These are phyloP conservation scores for Xenentodon cancila DNA, from an alignment of 2,797 vertebrate genomes.

Conservation along the genomic window DNA sequence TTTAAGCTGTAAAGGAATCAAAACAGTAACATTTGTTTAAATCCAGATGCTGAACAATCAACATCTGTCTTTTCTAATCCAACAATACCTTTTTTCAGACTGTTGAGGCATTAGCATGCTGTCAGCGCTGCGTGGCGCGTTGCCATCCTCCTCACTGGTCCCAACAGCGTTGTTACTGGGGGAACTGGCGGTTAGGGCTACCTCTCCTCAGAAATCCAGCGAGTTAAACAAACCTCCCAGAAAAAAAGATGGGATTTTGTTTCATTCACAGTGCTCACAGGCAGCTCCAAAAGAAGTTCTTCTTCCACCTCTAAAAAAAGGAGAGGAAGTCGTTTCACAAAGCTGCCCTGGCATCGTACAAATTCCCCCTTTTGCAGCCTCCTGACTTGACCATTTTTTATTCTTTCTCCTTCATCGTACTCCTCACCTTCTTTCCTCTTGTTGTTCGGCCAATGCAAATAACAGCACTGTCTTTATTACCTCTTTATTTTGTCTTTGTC, in stretches of 20 bases:
- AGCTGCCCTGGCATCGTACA: conserved; percentile 65
- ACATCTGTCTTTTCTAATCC: neutral
- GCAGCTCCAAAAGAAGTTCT: conserved; percentile 66
- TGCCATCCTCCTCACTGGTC: conserved; percentile 55
- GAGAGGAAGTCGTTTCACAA: conserved; percentile 81
- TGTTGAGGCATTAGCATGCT: conserved; percentile 63
- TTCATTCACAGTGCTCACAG: conserved; percentile 68
- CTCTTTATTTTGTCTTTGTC: neutral
- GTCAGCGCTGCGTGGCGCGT: conserved; percentile 35
- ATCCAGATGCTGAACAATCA: neutral
- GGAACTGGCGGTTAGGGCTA: conserved; percentile 68
- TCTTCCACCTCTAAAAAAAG: conserved; percentile 49
- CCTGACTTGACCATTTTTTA: conserved; percentile 58
- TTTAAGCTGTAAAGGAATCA: no score
- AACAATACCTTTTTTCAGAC: conserved; percentile 1
- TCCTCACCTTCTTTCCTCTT: conserved; percentile 24
- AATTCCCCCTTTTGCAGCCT: conserved; percentile 68
- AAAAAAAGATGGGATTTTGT: conserved; percentile 46
- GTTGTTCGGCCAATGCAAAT: conserved; percentile 19
- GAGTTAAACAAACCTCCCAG: conserved; percentile 64
- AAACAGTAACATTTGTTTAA: neutral
- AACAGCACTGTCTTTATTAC: neutral
- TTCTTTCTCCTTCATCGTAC: conserved; percentile 37
- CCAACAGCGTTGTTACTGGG: conserved; percentile 70
- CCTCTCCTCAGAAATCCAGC: conserved; percentile 69